Evolutionary conservation across 2,113 vertebrate genomes (phyloP), one percentile per base, ranked within the genome.

Genomic region (Ctenodactylus gundi): DNA sequence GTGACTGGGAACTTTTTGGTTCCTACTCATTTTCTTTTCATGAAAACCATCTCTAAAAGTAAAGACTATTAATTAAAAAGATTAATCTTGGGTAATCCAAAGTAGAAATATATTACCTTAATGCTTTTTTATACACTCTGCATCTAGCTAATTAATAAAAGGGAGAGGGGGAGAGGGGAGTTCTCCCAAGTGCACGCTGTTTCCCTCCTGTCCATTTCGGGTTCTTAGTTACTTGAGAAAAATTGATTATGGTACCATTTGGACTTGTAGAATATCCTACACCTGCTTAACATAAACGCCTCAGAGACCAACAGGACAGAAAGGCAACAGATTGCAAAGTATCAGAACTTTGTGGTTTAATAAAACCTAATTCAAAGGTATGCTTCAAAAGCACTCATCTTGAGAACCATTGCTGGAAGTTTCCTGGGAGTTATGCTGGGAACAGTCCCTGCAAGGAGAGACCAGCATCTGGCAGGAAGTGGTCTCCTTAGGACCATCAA

Each of bases 11-110:
- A 23, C 31, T 76, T 11, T 36, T 44, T 29, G 60, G 51, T 88
- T 91, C 87, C 72, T 88, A 31, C n/a, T 93, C 31, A 58, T n/a
- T 70, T 85, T 65, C 80, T 78, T 91, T 70, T 88, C 46, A 57
- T 21, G 18, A 70, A 51, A 84, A 92, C 68, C 20, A 84, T 11
- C 2, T 70, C 44, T 87, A 20, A 62, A 87, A 67, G 13, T 58
- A 53, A 85, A 90, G 62, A 31, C 27, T 65, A 31, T 27, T 84
- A 44, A 80, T 83, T 72, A 36, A 80, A 73, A 81, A 76, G 85
- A 64, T 46, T 80, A 29, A 36, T 17, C 29, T 11, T 60, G 88
- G n/a, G 6, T 62, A 72, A 85, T 9, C 60, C 12, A 77, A 53
- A 92, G 44, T 67, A 60, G 67, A 94, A 92, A 60, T 77, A 55